Percentiles rank a stretch among this genome's conserved stretches.
Evolutionary conservation across 2,113 vertebrate genomes (phyloP).

Genomic region (Miniopterus natalensis): DNA sequence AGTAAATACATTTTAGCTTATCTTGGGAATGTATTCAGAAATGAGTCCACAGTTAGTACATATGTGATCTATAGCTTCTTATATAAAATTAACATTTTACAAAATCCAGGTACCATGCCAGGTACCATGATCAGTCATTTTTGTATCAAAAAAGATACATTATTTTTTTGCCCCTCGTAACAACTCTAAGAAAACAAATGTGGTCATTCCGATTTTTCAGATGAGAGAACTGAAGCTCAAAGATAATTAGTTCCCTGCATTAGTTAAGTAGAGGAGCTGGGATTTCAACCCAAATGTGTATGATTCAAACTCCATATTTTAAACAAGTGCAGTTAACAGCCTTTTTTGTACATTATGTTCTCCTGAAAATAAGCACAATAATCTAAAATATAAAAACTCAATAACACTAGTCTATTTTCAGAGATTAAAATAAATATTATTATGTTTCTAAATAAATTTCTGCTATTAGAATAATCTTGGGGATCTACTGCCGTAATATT

Average conservation of each 20-base stretch:
- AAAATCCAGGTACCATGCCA: background rate
- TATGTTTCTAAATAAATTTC: constrained; percentile 6
- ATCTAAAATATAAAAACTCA: background rate
- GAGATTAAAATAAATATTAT: constrained; percentile 4
- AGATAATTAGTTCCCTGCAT: background rate
- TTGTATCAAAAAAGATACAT: background rate
- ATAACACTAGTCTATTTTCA: background rate
- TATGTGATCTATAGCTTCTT: background rate
- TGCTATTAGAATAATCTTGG: background rate
- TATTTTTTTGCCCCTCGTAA: background rate
- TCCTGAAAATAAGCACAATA: background rate
- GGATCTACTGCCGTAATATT: background rate
- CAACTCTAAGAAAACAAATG: background rate
- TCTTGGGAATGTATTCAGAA: constrained; percentile 8
- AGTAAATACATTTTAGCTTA: background rate
- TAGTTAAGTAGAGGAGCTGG: background rate
- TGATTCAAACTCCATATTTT: background rate
- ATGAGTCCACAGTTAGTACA: background rate
- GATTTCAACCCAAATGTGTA: background rate
- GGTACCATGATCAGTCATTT: background rate
- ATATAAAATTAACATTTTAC: background rate
- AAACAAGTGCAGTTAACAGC: background rate
- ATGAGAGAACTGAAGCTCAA: background rate
- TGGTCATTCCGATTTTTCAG: background rate
- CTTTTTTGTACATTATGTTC: background rate